Evolutionary conservation across 2,113 vertebrate species (phyloP).

Genomic region (Ginglymostoma cirratum): DNA sequence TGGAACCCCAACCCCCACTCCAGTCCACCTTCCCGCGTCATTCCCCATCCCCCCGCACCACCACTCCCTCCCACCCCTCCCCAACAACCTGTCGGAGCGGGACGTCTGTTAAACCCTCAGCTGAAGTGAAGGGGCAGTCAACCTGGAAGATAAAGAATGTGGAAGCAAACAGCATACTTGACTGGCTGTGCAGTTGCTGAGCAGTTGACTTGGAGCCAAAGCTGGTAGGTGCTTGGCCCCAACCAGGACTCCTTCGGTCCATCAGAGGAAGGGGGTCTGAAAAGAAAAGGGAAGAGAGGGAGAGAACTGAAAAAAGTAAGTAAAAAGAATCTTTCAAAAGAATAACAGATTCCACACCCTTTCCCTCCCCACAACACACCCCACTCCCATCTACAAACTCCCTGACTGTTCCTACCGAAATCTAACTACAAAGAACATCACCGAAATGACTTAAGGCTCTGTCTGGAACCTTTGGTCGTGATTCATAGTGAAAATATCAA

Average conservation of each 20-base stretch:
- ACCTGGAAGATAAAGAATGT: neutral
- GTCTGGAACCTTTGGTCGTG: too few species aligned
- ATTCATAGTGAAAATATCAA: neutral
- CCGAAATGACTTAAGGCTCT: too few species aligned
- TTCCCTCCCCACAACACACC: neutral
- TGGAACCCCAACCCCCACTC: neutral
- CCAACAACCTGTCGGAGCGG: neutral
- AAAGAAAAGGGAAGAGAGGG: constrained; percentile 8
- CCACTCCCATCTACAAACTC: neutral
- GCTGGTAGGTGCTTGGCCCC: neutral
- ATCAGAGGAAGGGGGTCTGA: neutral
- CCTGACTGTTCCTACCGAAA: too few species aligned
- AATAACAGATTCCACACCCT: neutral
- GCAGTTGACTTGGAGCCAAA: neutral
- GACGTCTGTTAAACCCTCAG: neutral
- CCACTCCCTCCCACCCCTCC: neutral
- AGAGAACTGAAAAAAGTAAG: constrained; percentile 8
- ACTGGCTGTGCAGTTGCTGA: neutral
- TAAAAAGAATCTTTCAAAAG: neutral
- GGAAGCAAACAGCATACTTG: constrained; percentile 5
- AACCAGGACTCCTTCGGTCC: neutral
- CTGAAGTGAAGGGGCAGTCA: neutral
- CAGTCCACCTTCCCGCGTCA: too few species aligned
- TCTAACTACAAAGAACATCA: neutral
- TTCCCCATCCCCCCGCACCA: neutral